Conservation (phyloP, 1,140 invertebrate species). For the Mizuhopecten yessoensis region DNA sequence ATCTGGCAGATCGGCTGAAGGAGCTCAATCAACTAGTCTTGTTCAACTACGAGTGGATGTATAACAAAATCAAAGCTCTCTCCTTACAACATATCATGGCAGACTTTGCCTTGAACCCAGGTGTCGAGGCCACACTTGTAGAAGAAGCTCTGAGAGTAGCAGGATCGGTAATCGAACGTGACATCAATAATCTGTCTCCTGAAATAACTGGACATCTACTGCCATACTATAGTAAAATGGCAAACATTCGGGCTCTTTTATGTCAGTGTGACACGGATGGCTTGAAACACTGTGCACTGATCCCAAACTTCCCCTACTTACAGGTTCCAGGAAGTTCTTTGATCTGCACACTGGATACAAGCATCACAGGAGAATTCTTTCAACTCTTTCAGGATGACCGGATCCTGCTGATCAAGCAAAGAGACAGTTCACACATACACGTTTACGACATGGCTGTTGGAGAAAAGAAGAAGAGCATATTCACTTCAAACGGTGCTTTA, state of each 20-base stretch:
- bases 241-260: constrained; percentile 77
- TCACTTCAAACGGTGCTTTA: constrained; percentile 78
- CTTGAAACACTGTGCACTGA: constrained; percentile 75
- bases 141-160: constrained; percentile 75
- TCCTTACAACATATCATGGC: constrained; percentile 78
- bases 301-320: constrained; percentile 80
- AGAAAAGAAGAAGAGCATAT: constrained; percentile 70
- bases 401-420: constrained; percentile 73
- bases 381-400: constrained; percentile 68
- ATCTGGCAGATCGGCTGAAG: constrained; percentile 71
- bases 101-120: constrained; percentile 77
- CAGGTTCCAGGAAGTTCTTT: constrained; percentile 80
- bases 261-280: constrained; percentile 78
- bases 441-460: constrained; percentile 77
- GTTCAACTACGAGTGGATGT: constrained; percentile 82
- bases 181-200: constrained; percentile 77
- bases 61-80: constrained; percentile 80
- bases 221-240: constrained; percentile 76
- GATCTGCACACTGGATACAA: constrained; percentile 73
- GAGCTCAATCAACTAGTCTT: constrained; percentile 78
- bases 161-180: constrained; percentile 69
- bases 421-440: constrained; percentile 70
- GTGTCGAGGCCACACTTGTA: constrained; percentile 75
- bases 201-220: constrained; percentile 78
- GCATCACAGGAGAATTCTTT: constrained; percentile 66